These are phyloP conservation scores for Diorhabda elongata DNA, from an alignment of 1,140 invertebrate genomes.

Conservation along the genomic window DNA sequence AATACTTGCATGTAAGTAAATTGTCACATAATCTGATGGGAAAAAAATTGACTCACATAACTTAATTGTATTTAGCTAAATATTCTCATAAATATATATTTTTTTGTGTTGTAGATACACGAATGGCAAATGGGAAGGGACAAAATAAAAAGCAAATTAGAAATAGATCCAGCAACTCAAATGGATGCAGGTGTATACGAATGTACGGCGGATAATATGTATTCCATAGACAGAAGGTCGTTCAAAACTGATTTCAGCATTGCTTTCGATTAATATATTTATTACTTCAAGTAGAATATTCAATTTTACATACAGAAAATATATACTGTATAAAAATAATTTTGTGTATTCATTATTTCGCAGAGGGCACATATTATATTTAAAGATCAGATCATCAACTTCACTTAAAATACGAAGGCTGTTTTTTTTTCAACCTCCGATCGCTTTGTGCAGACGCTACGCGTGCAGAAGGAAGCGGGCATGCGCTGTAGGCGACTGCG, in stretches of 20 bases:
- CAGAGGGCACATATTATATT: too few species aligned
- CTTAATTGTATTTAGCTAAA: too few species aligned
- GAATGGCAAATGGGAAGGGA: slow-evolving; percentile 80
- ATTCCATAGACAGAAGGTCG: slow-evolving; percentile 80
- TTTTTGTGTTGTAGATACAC: slow-evolving; percentile 61
- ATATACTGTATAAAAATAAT: too few species aligned
- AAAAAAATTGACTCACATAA: neutral
- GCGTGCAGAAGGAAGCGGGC: too few species aligned
- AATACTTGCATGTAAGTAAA: slow-evolving; percentile 77
- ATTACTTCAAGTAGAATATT: neutral
- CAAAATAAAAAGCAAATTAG: slow-evolving; percentile 84
- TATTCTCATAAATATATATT: neutral
- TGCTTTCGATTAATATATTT: slow-evolving; percentile 66
- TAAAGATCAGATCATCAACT: too few species aligned
- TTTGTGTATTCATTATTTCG: too few species aligned
- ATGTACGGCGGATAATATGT: slow-evolving; percentile 90
- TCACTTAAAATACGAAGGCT: too few species aligned
- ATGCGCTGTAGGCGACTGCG: too few species aligned
- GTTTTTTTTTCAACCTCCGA: too few species aligned
- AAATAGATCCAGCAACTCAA: slow-evolving; percentile 89
- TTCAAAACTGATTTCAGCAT: slow-evolving; percentile 92
- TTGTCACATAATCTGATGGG: neutral
- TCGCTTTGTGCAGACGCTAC: too few species aligned
- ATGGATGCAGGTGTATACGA: slow-evolving; percentile 90
- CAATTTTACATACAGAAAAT: neutral